phyloP scores from a whole-genome alignment of 2,113 vertebrate genomes.

The Diadophis punctatus region DNA sequence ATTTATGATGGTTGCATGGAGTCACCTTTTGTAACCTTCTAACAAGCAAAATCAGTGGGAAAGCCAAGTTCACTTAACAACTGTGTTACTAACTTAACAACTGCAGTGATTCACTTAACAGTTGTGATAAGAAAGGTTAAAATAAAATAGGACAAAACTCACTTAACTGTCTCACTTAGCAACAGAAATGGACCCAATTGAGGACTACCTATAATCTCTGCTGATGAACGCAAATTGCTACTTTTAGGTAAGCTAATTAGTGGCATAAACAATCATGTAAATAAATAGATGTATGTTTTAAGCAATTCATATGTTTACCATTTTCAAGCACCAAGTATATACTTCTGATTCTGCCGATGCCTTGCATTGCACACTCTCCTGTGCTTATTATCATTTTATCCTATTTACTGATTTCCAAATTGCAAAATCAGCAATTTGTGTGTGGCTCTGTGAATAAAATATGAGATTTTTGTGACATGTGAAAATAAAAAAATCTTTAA shows the following conservation, averaged over 20 bases:
- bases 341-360: neutral
- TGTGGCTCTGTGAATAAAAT: neutral
- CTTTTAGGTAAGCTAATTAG: neutral
- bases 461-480: neutral
- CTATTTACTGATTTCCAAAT: neutral
- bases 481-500: neutral
- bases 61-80: no score
- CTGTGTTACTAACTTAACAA: no score
- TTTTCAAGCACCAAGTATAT: neutral
- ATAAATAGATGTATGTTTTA: neutral
- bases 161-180: no score
- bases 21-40: no score
- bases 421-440: neutral
- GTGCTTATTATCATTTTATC: neutral
- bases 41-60: no score
- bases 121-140: no score
- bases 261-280: neutral
- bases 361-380: neutral
- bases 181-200: no score
- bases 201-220: neutral
- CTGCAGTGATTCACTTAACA: no score
- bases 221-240: neutral
- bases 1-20: no score
- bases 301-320: neutral
- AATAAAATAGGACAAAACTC: no score